Base-by-base conservation (phyloP, 2,888 invertebrate species). In the Drosophila atripex region DNA sequence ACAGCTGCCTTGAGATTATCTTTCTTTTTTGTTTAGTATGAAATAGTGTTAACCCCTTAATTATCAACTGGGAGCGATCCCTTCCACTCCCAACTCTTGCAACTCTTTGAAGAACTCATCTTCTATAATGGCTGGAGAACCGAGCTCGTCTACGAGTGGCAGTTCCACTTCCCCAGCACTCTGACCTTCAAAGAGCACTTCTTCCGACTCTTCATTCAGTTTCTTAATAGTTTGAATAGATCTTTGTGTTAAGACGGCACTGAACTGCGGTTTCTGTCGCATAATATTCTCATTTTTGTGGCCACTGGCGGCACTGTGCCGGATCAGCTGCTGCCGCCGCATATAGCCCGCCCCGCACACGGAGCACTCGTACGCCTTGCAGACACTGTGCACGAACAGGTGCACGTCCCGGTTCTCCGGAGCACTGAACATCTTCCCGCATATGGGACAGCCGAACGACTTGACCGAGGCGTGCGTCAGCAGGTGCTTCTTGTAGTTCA, bases 321-420 rank as follows among this genome's bases (percentile, higher is more conserved):
- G 97, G 93, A 64, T 95, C 96, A 97, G 93, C 60, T 95, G 92
- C 3, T 96, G 96, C 84, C 96, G 96, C 9, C 97, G 92, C 96
- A 97, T 97, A 87, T 95, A 97, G 0, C 96, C 96, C 77, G 94
- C 94, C 3, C 95, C 96, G 88, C 97, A 97, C 6, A 95, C 94
- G 68, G 95, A 91, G 88, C 97, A 97, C 90, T 96, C 96, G 91
- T 96, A 97, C 0, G 96, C 97, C 83, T 97, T 97, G 89, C 96
- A 96, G 89, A 96, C 95, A 84, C 95, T 96, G 91, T 97, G 97
- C 49, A 96, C 95, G 91, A 96, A 97, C 30, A 96, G 93, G 90
- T 97, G 97, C 9, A 95, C 95, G 92, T 97, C 96, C 64, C 96
- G 93, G 88, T 97, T 97, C 91, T 97, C 97, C 64, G 96, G 93